These are phyloP conservation scores for Mnemiopsis leidyi DNA, from an alignment of 37 sponge, comb jelly and placozoan genomes.

Conservation along the genomic window DNA sequence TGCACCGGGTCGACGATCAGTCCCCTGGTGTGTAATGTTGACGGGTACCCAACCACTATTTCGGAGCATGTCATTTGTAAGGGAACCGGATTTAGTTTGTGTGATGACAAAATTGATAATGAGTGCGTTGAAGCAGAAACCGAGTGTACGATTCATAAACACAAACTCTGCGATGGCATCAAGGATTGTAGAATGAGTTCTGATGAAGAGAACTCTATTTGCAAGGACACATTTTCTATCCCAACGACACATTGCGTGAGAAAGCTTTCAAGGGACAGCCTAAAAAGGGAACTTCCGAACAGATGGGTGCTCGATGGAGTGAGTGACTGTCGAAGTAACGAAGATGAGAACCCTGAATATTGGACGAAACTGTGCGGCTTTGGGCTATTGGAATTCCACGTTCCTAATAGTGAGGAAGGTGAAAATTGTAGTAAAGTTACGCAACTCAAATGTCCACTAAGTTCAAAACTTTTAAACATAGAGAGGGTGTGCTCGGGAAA, in stretches of 20 bases:
- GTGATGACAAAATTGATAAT: background rate
- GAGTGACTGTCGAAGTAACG: background rate
- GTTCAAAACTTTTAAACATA: background rate
- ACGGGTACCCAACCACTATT: background rate
- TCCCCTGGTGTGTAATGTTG: background rate
- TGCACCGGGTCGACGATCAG: constrained; percentile 2
- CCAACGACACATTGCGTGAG: background rate
- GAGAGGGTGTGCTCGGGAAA: background rate
- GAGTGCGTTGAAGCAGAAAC: background rate
- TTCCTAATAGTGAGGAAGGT: background rate
- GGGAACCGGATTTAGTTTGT: background rate
- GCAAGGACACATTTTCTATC: background rate
- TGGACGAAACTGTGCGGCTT: background rate
- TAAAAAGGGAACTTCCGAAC: background rate
- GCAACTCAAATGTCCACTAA: background rate
- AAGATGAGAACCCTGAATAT: background rate
- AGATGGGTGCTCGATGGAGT: background rate
- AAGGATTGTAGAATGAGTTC: background rate
- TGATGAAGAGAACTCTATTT: background rate
- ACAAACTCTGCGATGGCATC: background rate
- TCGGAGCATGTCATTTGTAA: background rate
- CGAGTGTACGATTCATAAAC: background rate
- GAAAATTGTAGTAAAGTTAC: background rate
- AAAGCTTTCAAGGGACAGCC: background rate
- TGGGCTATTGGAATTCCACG: background rate